Evolutionary conservation across 1,140 invertebrate genomes (phyloP).

Genomic region (Microplitis mediator): DNA sequence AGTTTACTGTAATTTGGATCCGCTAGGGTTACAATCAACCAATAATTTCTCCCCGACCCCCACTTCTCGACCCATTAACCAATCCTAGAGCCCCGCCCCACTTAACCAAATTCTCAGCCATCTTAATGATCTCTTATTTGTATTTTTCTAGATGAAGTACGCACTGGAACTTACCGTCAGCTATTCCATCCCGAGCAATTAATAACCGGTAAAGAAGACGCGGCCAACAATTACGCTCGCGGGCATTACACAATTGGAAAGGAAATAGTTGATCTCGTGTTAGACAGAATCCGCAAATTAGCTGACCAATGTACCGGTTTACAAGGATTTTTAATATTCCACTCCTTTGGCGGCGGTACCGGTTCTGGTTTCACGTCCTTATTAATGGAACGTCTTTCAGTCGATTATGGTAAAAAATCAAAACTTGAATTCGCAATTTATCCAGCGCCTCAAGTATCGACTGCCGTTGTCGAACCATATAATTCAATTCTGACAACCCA

Average conservation of each 20-base stretch:
- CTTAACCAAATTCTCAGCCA: too few species aligned
- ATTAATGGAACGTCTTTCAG: constrained; percentile 67
- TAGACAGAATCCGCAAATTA: constrained; percentile 79
- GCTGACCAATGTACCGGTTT: constrained; percentile 86
- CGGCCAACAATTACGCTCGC: constrained; percentile 87
- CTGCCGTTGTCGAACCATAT: constrained; percentile 77
- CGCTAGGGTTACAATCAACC: too few species aligned
- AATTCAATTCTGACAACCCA: constrained; percentile 71
- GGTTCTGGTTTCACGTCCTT: constrained; percentile 85
- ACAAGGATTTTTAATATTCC: constrained; percentile 88
- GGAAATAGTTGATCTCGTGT: constrained; percentile 81
- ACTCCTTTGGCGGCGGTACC: constrained; percentile 63
- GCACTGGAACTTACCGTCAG: constrained; percentile 81
- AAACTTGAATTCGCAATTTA: constrained; percentile 29
- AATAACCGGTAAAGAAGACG: constrained; percentile 87
- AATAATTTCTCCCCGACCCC: too few species aligned
- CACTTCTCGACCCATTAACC: too few species aligned
- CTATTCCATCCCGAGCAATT: constrained; percentile 86
- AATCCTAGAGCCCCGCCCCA: neutral
- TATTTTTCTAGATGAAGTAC: constrained; percentile 70
- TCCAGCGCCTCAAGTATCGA: constrained; percentile 40
- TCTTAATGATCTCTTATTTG: neutral
- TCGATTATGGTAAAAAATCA: constrained; percentile 27
- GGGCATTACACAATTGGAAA: constrained; percentile 93
- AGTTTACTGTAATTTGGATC: too few species aligned